phyloP scores from a whole-genome alignment of 2,797 vertebrate genomes.

The Coregonus sp. region DNA sequence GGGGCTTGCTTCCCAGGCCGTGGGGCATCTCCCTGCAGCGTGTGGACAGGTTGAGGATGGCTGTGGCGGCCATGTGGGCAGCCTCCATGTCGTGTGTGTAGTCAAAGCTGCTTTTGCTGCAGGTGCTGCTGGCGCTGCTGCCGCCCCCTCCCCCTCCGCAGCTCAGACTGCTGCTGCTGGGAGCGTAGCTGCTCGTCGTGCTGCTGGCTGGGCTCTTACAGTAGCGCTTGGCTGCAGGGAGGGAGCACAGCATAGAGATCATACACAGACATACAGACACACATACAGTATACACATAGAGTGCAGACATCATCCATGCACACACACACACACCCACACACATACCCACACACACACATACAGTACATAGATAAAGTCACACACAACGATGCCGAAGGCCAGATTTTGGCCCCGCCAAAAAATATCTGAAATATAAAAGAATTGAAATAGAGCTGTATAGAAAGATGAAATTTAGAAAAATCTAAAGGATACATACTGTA shows the following conservation, averaged over 20 bases:
- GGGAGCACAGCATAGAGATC: slow-evolving; percentile 1
- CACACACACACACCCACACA: no score
- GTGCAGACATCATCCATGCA: background rate
- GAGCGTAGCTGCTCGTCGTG: slow-evolving; percentile 96
- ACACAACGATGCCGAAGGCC: background rate
- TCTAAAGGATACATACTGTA: background rate
- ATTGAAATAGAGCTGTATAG: background rate
- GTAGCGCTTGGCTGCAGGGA: slow-evolving; percentile 87
- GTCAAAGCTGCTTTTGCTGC: slow-evolving; percentile 99
- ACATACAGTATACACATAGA: background rate
- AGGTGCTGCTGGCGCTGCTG: slow-evolving; percentile 98
- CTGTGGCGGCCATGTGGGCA: slow-evolving; percentile 97
- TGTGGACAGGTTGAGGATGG: slow-evolving; percentile 97
- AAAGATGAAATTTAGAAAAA: slow-evolving; percentile 1
- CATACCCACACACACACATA: no score
- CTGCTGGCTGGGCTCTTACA: slow-evolving; percentile 97
- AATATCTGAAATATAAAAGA: background rate
- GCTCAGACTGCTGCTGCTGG: slow-evolving; percentile 92
- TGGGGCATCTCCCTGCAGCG: slow-evolving; percentile 97
- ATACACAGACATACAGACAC: background rate
- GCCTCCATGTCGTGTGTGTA: slow-evolving; percentile 98
- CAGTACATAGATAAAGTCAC: background rate
- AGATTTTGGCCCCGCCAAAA: background rate
- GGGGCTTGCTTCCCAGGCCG: slow-evolving; percentile 88
- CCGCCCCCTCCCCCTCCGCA: slow-evolving; percentile 82